These are phyloP conservation scores for Orchestes rusci DNA, from an alignment of 2,888 invertebrate species.

Conservation along the genomic window DNA sequence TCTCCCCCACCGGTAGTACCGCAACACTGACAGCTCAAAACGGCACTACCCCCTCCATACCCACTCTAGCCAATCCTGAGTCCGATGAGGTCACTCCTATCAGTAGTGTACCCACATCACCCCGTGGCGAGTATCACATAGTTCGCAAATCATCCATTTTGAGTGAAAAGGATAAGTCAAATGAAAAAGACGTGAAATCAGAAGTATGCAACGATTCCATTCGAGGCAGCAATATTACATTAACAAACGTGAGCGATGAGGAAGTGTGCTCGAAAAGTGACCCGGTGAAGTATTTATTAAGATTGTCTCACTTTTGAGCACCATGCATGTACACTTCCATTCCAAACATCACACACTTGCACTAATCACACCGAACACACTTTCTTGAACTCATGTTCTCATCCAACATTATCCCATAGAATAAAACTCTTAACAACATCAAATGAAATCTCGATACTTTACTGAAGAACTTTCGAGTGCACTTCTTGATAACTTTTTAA, in stretches of 20 bases:
- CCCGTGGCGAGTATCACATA: slow-evolving; percentile 23
- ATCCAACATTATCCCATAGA: too few relatives aligned
- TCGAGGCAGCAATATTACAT: slow-evolving; percentile 49
- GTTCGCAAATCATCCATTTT: slow-evolving; percentile 29
- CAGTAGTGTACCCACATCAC: slow-evolving; percentile 36
- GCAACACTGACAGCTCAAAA: slow-evolving; percentile 38
- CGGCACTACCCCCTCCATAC: slow-evolving; percentile 29
- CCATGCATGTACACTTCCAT: too few relatives aligned
- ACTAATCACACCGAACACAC: too few relatives aligned
- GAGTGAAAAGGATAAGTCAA: slow-evolving; percentile 38
- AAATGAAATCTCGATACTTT: too few relatives aligned
- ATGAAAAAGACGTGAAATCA: slow-evolving; percentile 33
- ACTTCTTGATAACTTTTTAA: too few relatives aligned
- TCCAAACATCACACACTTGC: too few relatives aligned
- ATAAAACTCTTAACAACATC: too few relatives aligned
- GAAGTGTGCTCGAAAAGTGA: slow-evolving; percentile 41
- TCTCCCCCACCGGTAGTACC: slow-evolving; percentile 39
- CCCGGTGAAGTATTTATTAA: slow-evolving; percentile 39
- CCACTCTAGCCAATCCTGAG: slow-evolving; percentile 31
- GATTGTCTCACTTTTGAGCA: neutral
- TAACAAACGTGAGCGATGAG: slow-evolving; percentile 54
- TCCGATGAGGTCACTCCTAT: slow-evolving; percentile 32
- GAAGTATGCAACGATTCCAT: slow-evolving; percentile 15
- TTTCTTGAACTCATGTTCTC: too few relatives aligned
- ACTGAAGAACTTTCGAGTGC: too few relatives aligned